Percentiles rank a stretch among this genome's conserved stretches.
Conservation (phyloP, 1,140 invertebrate species). For the Helicoverpa armigera region DNA sequence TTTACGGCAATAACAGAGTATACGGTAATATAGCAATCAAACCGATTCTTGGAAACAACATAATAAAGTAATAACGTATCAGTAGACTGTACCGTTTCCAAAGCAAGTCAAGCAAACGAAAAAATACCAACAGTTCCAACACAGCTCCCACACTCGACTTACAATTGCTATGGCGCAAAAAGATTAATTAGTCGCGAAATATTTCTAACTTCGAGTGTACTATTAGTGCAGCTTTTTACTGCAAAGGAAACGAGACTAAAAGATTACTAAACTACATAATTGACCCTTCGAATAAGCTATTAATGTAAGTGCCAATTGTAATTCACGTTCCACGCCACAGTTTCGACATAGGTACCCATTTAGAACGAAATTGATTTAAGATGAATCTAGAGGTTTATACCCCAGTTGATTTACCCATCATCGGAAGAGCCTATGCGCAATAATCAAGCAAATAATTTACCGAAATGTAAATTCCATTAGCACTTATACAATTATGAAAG, state of each 20-base stretch:
- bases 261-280: slow-evolving; percentile 51
- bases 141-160: slow-evolving; percentile 33
- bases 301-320: slow-evolving; percentile 55
- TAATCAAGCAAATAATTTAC: slow-evolving; percentile 27
- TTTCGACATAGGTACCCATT: slow-evolving; percentile 53
- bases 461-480: slow-evolving; percentile 37
- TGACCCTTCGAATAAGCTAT: slow-evolving; percentile 53
- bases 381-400: slow-evolving; percentile 40
- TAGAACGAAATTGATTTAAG: slow-evolving; percentile 57
- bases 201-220: slow-evolving; percentile 53
- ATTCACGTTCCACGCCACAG: slow-evolving; percentile 53
- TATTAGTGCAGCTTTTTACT: slow-evolving; percentile 28
- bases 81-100: slow-evolving; percentile 8
- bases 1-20: too few species aligned
- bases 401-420: slow-evolving; percentile 21
- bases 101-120: slow-evolving; percentile 15
- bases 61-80: not conserved
- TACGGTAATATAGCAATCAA: too few species aligned
- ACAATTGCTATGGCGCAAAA: slow-evolving; percentile 32
- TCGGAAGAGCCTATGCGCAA: not conserved
- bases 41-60: too few species aligned
- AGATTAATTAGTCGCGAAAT: slow-evolving; percentile 19
- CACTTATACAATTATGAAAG: slow-evolving; percentile 33
- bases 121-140: not conserved
- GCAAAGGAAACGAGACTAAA: slow-evolving; percentile 46